Conservation (phyloP, 2,113 vertebrate genomes). For the Cololabis saira region DNA sequence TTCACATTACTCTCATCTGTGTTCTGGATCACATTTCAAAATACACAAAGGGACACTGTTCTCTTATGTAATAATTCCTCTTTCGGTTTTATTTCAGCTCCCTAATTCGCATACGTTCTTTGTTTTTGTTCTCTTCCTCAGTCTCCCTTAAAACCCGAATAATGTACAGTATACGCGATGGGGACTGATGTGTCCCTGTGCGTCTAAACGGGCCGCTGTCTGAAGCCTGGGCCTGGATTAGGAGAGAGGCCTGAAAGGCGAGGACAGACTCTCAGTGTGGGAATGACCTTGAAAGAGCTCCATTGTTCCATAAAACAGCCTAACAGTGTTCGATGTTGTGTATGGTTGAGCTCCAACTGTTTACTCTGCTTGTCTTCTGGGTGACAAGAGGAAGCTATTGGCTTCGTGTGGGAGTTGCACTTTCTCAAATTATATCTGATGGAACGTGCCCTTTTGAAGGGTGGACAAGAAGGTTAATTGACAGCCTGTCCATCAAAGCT, state of each 20-base stretch:
- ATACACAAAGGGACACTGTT: conserved; percentile 46
- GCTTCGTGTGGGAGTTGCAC: neutral
- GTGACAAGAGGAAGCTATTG: neutral
- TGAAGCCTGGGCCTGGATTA: conserved; percentile 36
- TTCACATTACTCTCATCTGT: conserved; percentile 23
- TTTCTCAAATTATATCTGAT: neutral
- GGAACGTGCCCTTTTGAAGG: neutral
- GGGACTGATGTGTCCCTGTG: conserved; percentile 30
- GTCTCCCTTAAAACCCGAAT: conserved; percentile 19
- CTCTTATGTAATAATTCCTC: conserved; percentile 42
- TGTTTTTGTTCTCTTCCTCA: conserved; percentile 10
- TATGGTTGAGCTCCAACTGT: conserved; percentile 17
- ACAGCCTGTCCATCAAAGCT: neutral
- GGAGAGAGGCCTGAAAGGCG: conserved; percentile 10
- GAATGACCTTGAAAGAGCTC: conserved; percentile 42
- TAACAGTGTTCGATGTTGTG: conserved; percentile 29
- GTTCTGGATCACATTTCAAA: conserved; percentile 29
- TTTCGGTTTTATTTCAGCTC: conserved; percentile 13
- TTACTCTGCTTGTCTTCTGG: neutral
- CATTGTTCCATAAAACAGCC: conserved; percentile 45
- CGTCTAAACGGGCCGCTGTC: conserved; percentile 34
- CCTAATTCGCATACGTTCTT: neutral
- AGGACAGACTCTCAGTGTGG: conserved; percentile 31
- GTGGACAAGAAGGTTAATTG: neutral
- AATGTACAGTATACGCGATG: conserved; percentile 7